Percentiles rank a stretch among this genome's conserved stretches.
Evolutionary conservation across 2,888 invertebrate genomes (phyloP).

Genomic region (Orchestes rusci): DNA sequence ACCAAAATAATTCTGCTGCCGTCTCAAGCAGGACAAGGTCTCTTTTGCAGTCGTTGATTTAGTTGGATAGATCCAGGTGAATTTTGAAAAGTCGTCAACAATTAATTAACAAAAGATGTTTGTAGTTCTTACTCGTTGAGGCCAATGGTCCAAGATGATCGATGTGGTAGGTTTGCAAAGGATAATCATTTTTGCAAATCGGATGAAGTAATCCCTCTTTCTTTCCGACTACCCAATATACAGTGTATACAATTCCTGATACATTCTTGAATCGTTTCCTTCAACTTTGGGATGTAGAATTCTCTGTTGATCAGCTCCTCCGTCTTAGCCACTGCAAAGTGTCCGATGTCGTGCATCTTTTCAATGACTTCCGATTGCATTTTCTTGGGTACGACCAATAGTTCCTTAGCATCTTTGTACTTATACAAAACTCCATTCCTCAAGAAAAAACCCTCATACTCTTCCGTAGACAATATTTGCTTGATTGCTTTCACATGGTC

Average conservation of each 20-base stretch:
- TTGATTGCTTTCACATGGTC: slow-evolving; percentile 22
- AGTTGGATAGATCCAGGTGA: too few relatives aligned
- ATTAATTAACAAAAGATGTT: too few relatives aligned
- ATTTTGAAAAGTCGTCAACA: too few relatives aligned
- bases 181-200: slow-evolving; percentile 24
- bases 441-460: slow-evolving; percentile 17
- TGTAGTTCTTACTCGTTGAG: slow-evolving; percentile 23
- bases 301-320: background rate
- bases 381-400: slow-evolving; percentile 31
- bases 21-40: slow-evolving; percentile 25
- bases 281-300: slow-evolving; percentile 25
- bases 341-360: slow-evolving; percentile 35
- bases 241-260: slow-evolving; percentile 32
- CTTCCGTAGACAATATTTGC: slow-evolving; percentile 21
- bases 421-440: slow-evolving; percentile 28
- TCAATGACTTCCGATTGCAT: slow-evolving; percentile 37
- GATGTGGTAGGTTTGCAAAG: slow-evolving; percentile 28
- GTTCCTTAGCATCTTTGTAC: slow-evolving; percentile 20
- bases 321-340: slow-evolving; percentile 28
- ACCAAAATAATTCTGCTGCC: too few relatives aligned
- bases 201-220: slow-evolving; percentile 28
- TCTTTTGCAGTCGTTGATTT: too few relatives aligned
- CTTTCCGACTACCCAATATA: slow-evolving; percentile 31
- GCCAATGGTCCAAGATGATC: slow-evolving; percentile 30
- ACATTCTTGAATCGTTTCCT: too few relatives aligned